phyloP scores from a whole-genome alignment of 2,113 vertebrate species.

The Eurypyga helias region DNA sequence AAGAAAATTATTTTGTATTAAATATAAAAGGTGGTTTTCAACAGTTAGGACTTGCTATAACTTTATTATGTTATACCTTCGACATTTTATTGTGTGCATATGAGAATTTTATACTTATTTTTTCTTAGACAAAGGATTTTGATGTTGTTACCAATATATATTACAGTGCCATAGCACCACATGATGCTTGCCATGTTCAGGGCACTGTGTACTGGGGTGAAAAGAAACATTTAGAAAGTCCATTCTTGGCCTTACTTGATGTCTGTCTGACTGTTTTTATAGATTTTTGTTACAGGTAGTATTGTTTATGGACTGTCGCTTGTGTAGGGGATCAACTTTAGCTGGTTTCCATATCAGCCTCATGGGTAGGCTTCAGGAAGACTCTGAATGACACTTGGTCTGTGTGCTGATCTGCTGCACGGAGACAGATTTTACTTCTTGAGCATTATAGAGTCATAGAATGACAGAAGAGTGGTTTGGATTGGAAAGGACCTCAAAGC shows the following conservation, averaged over 20 bases:
- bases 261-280: background rate
- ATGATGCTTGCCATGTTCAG: background rate
- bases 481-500: too few species aligned
- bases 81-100: background rate
- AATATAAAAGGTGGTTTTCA: constrained; percentile 49
- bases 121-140: background rate
- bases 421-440: background rate
- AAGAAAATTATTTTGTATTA: constrained; percentile 66
- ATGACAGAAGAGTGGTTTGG: too few species aligned
- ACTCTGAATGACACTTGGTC: background rate
- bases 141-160: background rate
- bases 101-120: background rate
- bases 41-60: constrained; percentile 41
- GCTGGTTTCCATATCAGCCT: background rate
- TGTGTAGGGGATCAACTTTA: background rate
- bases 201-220: background rate
- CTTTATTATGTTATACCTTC: constrained; percentile 33
- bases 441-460: background rate
- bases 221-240: background rate
- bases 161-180: background rate
- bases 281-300: background rate
- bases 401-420: background rate
- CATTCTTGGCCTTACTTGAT: background rate
- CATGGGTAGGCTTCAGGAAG: background rate
- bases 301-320: background rate